Conservation (phyloP, 2,113 vertebrate species). For the Mormoops blainvillei region DNA sequence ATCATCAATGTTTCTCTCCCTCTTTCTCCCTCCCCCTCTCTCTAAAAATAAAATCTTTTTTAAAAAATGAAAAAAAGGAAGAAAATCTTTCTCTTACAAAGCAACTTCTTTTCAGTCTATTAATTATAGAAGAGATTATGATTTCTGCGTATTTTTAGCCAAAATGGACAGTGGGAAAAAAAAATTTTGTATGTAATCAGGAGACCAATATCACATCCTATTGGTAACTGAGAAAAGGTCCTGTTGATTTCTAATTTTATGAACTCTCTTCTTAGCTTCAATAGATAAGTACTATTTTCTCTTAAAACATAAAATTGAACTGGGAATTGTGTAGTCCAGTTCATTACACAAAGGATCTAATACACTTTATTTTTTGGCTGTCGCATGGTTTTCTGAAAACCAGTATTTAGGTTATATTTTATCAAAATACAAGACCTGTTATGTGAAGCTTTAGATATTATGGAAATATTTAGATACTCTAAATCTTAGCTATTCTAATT, state of each 20-base stretch:
- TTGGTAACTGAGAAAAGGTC: background rate
- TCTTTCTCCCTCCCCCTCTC: too few species aligned
- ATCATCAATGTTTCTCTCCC: too few species aligned
- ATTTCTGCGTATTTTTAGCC: background rate
- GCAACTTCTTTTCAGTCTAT: background rate
- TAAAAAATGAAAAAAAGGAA: too few species aligned
- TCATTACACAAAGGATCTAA: background rate
- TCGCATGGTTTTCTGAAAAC: background rate
- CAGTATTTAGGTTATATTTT: conserved; percentile 5
- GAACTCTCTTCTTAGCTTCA: conserved; percentile 4
- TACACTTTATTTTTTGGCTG: background rate
- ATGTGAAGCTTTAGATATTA: background rate
- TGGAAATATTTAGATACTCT: background rate
- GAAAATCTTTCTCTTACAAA: background rate
- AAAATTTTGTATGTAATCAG: background rate
- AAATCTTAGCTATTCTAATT: background rate
- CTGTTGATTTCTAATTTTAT: conserved; percentile 3
- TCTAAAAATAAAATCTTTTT: too few species aligned
- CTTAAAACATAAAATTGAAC: conserved; percentile 21
- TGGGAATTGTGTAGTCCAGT: background rate
- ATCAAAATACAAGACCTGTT: background rate
- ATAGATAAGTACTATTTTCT: background rate
- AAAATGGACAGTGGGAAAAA: background rate
- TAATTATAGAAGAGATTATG: background rate
- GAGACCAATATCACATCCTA: background rate